Conservation (phyloP, 2,113 vertebrate genomes). For the Peucedramus taeniatus region DNA sequence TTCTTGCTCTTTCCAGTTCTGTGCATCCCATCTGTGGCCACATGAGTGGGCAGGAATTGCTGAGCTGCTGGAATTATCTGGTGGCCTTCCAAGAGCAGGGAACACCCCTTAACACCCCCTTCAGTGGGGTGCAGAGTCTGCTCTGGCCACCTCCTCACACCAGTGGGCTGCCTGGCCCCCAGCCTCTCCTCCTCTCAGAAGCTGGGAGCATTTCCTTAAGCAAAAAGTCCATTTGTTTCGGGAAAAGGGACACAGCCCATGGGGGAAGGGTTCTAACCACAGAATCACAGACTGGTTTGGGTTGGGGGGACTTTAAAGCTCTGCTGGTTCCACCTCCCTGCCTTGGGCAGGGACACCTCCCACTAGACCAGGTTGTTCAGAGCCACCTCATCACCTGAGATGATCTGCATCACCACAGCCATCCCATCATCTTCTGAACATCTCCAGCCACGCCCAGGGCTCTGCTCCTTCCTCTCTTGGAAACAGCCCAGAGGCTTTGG, state of each 20-base stretch:
- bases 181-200: not conserved
- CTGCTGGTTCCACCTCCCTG: too few relatives aligned
- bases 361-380: not conserved
- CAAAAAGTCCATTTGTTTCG: not conserved
- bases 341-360: not conserved
- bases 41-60: not conserved
- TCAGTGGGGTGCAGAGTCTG: not conserved
- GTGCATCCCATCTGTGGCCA: not conserved
- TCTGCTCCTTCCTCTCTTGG: not conserved
- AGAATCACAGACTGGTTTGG: not conserved
- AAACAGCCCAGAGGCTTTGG: not conserved
- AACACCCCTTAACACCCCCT: too few relatives aligned
- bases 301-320: not conserved
- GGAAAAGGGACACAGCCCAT: not conserved
- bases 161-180: not conserved
- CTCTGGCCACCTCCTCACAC: fast-evolving
- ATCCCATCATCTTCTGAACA: not conserved
- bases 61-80: not conserved
- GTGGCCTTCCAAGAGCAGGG: not conserved
- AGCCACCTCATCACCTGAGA: not conserved
- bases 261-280: not conserved
- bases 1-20: not conserved
- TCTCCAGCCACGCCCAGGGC: not conserved
- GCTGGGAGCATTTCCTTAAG: not conserved
- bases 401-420: not conserved